Evolutionary conservation across 1,140 invertebrate genomes (phyloP).

Genomic region (Paracyclopina nana): DNA sequence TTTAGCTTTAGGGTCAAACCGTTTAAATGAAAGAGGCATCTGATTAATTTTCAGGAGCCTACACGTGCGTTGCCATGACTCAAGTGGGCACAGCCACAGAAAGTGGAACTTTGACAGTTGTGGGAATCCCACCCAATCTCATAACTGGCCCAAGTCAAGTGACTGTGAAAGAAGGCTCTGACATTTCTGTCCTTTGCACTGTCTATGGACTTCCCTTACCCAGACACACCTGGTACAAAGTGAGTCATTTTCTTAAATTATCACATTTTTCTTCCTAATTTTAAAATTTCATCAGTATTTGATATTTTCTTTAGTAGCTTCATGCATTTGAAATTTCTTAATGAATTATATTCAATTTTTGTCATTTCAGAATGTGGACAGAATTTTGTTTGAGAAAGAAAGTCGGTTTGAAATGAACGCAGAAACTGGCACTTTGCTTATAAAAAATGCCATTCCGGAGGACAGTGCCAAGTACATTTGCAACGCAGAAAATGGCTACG

Average conservation of each 20-base stretch:
- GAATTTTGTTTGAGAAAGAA: not conserved
- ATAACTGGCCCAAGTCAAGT: not conserved
- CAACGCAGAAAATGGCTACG: not conserved
- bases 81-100: not conserved
- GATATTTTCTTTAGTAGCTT: too few species aligned
- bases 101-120: not conserved
- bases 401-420: not conserved
- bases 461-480: not conserved
- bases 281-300: too few species aligned
- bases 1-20: too few species aligned
- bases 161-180: not conserved
- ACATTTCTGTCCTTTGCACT: not conserved
- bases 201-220: not conserved
- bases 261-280: too few species aligned
- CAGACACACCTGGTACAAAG: not conserved
- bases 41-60: not conserved
- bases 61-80: not conserved
- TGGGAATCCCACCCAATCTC: not conserved
- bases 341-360: too few species aligned
- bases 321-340: too few species aligned
- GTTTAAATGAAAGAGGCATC: too few species aligned
- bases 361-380: not conserved
- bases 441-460: not conserved
- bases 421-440: not conserved
- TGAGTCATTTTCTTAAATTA: not conserved